These are phyloP conservation scores for Vanessa tameamea DNA, from an alignment of 1,140 invertebrate species.

Conservation along the genomic window DNA sequence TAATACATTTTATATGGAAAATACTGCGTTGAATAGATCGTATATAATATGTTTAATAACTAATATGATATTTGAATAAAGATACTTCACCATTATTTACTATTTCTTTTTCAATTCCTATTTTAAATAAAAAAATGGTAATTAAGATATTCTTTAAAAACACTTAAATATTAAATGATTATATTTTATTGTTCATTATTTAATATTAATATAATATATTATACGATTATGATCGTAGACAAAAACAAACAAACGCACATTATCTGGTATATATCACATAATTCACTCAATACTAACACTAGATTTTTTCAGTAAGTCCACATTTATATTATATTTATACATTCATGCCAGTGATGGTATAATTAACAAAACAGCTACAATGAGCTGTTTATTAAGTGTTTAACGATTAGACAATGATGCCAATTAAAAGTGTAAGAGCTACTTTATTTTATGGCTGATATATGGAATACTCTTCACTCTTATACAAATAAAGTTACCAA, in stretches of 20 bases:
- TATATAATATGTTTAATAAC: background rate
- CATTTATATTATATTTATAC: background rate
- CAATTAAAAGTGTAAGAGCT: no score
- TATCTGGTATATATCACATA: conserved; percentile 10
- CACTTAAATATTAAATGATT: no score
- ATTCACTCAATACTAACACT: background rate
- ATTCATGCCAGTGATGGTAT: background rate
- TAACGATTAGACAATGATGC: no score
- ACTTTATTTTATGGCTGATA: no score
- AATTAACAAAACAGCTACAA: background rate
- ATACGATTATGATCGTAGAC: background rate
- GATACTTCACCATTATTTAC: background rate
- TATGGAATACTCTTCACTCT: background rate
- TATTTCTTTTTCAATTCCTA: background rate
- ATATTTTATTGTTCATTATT: background rate
- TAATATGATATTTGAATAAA: background rate
- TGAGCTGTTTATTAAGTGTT: background rate
- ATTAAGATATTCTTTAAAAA: background rate
- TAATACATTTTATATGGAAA: no score
- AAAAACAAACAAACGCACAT: conserved; percentile 2
- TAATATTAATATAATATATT: background rate
- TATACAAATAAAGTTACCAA: background rate
- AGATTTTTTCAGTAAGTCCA: background rate
- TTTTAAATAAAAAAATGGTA: background rate
- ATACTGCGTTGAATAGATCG: background rate